Evolutionary conservation across 2,888 invertebrate species (phyloP).

Genomic region (Mantis religiosa): DNA sequence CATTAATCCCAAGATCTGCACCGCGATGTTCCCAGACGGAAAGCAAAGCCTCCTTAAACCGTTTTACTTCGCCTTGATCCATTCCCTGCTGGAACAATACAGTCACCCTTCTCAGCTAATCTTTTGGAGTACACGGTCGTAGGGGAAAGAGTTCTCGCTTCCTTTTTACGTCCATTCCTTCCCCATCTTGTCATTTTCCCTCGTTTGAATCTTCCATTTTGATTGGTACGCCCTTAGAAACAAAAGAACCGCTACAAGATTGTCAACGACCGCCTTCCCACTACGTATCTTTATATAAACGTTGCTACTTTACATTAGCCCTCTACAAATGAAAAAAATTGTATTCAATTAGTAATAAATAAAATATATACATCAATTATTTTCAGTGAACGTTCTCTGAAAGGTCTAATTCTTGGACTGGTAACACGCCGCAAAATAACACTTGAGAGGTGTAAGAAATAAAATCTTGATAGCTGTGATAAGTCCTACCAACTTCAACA

Average conservation of each 20-base stretch:
- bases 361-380: too few relatives aligned
- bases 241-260: not conserved
- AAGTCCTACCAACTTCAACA: too few relatives aligned
- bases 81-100: not conserved
- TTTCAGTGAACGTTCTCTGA: too few relatives aligned
- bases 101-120: not conserved
- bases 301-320: too few relatives aligned
- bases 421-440: too few relatives aligned
- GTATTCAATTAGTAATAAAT: too few relatives aligned
- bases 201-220: not conserved
- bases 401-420: too few relatives aligned
- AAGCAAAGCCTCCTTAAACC: not conserved
- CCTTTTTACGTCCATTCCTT: not conserved
- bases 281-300: too few relatives aligned
- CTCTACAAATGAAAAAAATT: too few relatives aligned
- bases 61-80: not conserved
- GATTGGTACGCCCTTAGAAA: not conserved
- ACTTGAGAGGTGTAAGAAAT: too few relatives aligned
- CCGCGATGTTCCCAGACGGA: not conserved
- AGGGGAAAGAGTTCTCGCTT: not conserved
- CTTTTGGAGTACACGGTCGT: not conserved
- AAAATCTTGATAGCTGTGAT: too few relatives aligned
- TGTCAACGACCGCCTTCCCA: not conserved
- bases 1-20: not conserved
- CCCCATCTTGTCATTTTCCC: not conserved